Conservation (phyloP, 2,888 invertebrate genomes). For the Andrena bucephala region DNA sequence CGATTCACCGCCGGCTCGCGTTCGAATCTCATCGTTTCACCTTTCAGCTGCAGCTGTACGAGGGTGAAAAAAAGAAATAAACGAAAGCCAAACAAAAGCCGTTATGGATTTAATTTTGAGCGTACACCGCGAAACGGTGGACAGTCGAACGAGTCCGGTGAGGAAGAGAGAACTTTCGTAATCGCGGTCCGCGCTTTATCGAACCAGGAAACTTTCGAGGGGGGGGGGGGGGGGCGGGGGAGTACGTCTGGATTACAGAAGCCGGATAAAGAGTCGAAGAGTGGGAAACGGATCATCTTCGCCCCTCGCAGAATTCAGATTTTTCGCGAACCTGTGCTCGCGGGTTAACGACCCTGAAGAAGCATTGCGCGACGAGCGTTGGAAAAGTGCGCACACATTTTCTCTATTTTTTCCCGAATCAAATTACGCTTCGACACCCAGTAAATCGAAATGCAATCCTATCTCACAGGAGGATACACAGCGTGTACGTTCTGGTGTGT, state of each 20-base stretch:
- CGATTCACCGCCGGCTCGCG: neutral
- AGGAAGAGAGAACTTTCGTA: constrained; percentile 57
- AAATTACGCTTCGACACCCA: neutral
- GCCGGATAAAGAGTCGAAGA: constrained; percentile 44
- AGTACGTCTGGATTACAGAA: constrained; percentile 49
- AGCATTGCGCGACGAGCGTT: constrained; percentile 14
- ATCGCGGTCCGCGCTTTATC: constrained; percentile 58
- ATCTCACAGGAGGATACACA: neutral
- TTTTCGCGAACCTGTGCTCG: constrained; percentile 35
- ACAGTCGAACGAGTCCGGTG: constrained; percentile 21
- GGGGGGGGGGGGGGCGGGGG: neutral
- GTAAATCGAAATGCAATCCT: neutral
- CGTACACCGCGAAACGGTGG: constrained; percentile 37
- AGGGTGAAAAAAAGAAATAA: neutral
- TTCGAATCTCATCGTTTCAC: constrained; percentile 38
- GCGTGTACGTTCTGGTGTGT: neutral
- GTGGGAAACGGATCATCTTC: constrained; percentile 53
- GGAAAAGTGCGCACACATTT: constrained; percentile 3
- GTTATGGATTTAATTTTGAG: constrained; percentile 62
- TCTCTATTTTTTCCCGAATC: neutral
- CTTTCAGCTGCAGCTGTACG: constrained; percentile 45
- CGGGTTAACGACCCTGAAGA: constrained; percentile 35
- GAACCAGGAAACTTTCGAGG: constrained; percentile 52
- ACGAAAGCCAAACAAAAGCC: constrained; percentile 38
- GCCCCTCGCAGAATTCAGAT: constrained; percentile 40